Conservation (phyloP, 35 echinoderm and acorn worm species). For the Ophiothrix spiculata region DNA sequence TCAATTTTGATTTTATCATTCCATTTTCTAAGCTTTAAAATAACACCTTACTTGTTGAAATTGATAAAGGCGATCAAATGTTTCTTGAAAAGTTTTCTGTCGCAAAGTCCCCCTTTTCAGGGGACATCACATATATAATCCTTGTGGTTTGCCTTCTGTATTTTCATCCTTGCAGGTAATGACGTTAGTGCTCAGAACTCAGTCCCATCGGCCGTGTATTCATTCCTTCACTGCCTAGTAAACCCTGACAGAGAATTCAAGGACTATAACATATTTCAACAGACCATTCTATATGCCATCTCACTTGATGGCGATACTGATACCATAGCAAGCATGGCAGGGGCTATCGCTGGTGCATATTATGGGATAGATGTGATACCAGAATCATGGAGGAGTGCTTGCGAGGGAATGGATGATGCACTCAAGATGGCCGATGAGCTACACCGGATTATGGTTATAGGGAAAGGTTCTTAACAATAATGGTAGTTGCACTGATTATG, state of each 20-base stretch:
- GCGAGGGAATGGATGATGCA: conserved; percentile 72
- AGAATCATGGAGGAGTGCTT: conserved; percentile 56
- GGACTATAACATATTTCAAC: conserved; percentile 48
- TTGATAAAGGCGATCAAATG: too few species aligned
- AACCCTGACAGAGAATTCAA: conserved; percentile 37
- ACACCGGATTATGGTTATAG: conserved; percentile 48
- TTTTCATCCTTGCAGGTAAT: conserved; percentile 53
- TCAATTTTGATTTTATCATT: too few species aligned
- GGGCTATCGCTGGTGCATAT: conserved; percentile 90
- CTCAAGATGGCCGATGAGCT: conserved; percentile 60
- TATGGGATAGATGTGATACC: conserved; percentile 78
- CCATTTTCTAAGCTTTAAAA: too few species aligned
- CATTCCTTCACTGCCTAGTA: conserved; percentile 66
- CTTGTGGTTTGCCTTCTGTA: neutral
- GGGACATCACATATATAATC: too few species aligned
- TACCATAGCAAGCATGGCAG: conserved; percentile 95
- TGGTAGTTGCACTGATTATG: too few species aligned
- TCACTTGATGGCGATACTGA: conserved; percentile 90
- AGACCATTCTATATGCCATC: conserved; percentile 92
- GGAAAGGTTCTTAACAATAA: too few species aligned
- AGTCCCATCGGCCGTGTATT: conserved; percentile 74
- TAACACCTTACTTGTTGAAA: too few species aligned
- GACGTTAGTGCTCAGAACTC: conserved; percentile 70
- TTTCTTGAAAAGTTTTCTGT: too few species aligned
- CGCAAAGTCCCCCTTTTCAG: too few species aligned